Conservation (phyloP, 2,113 vertebrate genomes). For the Rhombomys opimus region DNA sequence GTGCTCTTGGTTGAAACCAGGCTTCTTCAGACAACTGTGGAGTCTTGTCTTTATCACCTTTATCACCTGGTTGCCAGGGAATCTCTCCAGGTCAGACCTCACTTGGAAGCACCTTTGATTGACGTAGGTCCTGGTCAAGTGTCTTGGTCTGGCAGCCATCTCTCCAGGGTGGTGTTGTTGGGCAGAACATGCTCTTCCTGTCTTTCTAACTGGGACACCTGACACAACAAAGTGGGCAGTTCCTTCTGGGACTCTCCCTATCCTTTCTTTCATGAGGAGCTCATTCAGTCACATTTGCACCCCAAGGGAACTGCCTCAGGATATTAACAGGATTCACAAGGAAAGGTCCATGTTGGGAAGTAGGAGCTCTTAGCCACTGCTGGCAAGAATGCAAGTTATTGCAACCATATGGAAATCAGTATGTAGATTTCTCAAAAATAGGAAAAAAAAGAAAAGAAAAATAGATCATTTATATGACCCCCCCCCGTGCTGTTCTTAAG, state of each 20-base stretch:
- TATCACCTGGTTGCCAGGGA: background rate
- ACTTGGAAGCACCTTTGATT: background rate
- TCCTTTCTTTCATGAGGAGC: background rate
- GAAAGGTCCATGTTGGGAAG: background rate
- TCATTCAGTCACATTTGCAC: background rate
- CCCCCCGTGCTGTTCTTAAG: background rate
- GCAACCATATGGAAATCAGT: background rate
- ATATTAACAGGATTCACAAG: background rate
- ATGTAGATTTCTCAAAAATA: background rate
- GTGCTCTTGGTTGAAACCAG: background rate
- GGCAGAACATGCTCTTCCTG: background rate
- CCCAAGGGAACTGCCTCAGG: background rate
- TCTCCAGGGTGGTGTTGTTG: background rate
- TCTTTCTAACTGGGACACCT: background rate
- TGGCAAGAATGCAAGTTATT: background rate
- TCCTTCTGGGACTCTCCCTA: background rate
- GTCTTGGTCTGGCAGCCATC: background rate
- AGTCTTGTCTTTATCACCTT: background rate
- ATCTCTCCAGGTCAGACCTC: background rate
- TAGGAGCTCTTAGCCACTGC: background rate
- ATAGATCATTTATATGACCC: background rate
- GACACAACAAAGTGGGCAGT: background rate
- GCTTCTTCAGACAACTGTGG: background rate
- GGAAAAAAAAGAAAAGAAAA: background rate
- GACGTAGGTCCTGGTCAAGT: background rate